Evolutionary conservation across 2,797 vertebrate species (phyloP).

Genomic region (Babyrousa celebensis): DNA sequence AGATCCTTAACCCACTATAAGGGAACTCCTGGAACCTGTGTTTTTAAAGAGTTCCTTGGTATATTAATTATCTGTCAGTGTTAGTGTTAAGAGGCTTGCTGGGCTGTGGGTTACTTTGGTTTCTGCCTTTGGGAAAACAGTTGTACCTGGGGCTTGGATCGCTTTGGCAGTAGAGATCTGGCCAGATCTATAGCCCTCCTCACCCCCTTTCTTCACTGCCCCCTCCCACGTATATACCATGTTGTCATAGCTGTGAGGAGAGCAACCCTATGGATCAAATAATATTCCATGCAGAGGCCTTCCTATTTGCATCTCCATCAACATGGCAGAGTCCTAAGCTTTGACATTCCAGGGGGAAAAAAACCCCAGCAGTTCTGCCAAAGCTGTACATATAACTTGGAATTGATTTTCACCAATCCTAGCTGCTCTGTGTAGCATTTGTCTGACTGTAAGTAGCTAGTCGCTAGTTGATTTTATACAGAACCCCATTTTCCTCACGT

Average conservation of each 20-base stretch:
- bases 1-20: too few relatives aligned
- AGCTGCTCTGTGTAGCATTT: background rate
- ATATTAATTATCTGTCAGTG: constrained; percentile 20
- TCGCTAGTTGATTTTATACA: constrained; percentile 75
- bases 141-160: background rate
- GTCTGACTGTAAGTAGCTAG: background rate
- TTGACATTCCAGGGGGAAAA: background rate
- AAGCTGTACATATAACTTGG: background rate
- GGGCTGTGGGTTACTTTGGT: background rate
- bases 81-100: background rate
- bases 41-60: background rate
- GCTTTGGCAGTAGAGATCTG: background rate
- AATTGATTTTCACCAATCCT: constrained; percentile 13
- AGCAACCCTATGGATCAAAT: background rate
- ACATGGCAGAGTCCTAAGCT: background rate
- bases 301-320: background rate
- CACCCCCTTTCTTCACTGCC: background rate
- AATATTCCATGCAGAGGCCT: background rate
- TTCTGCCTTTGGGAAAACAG: background rate
- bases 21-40: background rate
- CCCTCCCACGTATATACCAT: background rate
- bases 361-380: background rate
- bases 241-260: background rate
- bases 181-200: background rate
- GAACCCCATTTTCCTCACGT: constrained; percentile 70